phyloP scores from a whole-genome alignment of 2,888 invertebrate genomes.

The Syrphus vitripennis region DNA sequence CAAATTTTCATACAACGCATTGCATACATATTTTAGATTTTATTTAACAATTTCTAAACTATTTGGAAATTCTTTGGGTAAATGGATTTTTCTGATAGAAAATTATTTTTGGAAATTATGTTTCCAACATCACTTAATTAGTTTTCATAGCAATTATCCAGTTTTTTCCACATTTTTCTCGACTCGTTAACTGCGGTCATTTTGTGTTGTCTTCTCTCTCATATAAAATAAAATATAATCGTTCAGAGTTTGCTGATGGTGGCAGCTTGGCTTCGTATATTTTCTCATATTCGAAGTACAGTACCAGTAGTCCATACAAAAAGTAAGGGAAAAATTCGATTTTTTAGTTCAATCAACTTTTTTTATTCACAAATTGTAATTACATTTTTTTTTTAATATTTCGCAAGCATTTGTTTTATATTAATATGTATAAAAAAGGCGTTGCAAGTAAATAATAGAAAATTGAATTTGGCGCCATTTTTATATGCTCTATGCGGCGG shows the following conservation, averaged over 20 bases:
- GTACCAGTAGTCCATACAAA: constrained; percentile 59
- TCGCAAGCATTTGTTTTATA: neutral
- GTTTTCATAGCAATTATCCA: constrained; percentile 59
- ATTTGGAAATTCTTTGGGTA: neutral
- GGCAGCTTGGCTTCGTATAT: constrained; percentile 62
- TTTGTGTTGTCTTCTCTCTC: constrained; percentile 34
- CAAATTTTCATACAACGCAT: constrained; percentile 66
- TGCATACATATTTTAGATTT: constrained; percentile 59
- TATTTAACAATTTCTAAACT: constrained; percentile 19
- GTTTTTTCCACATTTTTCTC: constrained; percentile 57
- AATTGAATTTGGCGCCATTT: constrained; percentile 68
- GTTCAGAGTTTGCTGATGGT: constrained; percentile 54
- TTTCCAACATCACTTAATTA: constrained; percentile 5
- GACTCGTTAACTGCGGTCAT: constrained; percentile 39
- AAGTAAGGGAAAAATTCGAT: constrained; percentile 9
- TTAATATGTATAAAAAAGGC: neutral
- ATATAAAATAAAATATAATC: constrained; percentile 30
- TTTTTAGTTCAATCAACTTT: neutral
- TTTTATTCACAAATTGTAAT: neutral
- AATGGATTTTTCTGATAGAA: constrained; percentile 19
- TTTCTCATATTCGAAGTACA: constrained; percentile 45
- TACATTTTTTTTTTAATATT: neutral
- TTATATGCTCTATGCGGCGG: constrained; percentile 45
- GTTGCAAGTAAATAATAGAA: constrained; percentile 16
- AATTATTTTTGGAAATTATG: constrained; percentile 46